Evolutionary conservation across 2,113 vertebrate genomes (phyloP), one percentile per base, ranked within the genome.

Genomic region (Amphilophus citrinellus): DNA sequence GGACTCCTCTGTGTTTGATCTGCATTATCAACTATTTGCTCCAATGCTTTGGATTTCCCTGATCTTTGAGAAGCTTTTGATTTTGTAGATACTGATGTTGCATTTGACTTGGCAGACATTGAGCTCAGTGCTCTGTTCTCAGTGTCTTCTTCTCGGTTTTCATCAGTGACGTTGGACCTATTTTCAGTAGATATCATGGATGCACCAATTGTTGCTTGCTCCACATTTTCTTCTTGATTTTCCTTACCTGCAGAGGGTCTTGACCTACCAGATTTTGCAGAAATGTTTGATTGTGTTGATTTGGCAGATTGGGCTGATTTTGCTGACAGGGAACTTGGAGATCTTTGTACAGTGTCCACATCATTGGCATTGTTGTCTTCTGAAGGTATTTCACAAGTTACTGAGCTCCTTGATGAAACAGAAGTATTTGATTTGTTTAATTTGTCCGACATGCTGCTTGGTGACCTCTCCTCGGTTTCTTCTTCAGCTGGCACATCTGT

Each of bases 71-170:
- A 85, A 11, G 7, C 37, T 77, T 82, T 85, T 22, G 88, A 88
- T 82, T 77, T 87, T 42, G 39, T 22, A 62, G 88, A 91, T 61
- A 85, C 81, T 0, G 87, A 71, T 30, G 92, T 93, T 20, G 68
- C 57, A 53, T 73, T 94, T 90, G 82, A 95, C 65, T 88, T 91
- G 0, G 84, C 60, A 15, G 93, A 95, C 30, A 58, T 6, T 7
- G 79, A 60, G 68, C 90, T 94, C 39, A 90, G 92, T 13, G 37
- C 35, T 87, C 77, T 76, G 13, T 22, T 73, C 3, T 86, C 87
- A 22, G 42, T 24, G 10, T 88, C 80, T 27, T 82, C 79, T 7
- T 84, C 82, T 77, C 82, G 50, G 73, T 81, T 68, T 66, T 80
- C 22, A 20, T 76, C 82, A 15, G 35, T 39, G 7, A 50, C 30